Base-by-base conservation (phyloP, 2,797 vertebrate species). In the Mallotus villosus region DNA sequence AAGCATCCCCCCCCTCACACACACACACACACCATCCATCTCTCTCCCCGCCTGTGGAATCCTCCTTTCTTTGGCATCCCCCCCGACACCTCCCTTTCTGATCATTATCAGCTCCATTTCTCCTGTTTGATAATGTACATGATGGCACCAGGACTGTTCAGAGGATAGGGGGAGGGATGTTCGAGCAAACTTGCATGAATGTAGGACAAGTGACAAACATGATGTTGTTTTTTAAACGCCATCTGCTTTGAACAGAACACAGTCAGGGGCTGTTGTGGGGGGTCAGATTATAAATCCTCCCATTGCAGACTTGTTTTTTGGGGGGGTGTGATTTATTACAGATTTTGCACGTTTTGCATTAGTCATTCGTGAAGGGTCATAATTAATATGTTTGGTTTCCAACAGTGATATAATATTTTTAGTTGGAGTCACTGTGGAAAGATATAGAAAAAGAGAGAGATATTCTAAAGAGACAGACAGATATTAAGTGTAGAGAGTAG, bases 71-170 rank as follows among this genome's bases (percentile, higher is more conserved):
- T 34, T 8, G 53, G 51, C 70, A 62, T 76, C 76, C 21, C 65
- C 59, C 24, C 76, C 63, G 55, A 51, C 68, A 67, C 55, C 74
- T 46, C 29, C 27, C 12, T 29, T 21, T 21, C 27, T 51, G 70
- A 68, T 55, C n/a, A 55, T 57, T 75, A 78, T 77, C 67, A 71
- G 57, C 81, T 74, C 78, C 76, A 76, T 81, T 87, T 85, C 78
- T 62, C 73, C 77, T 59, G 67, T 77, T 68, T 67, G 77, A 73
- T 87, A 86, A 89, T 87, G 88, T 88, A 79, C n/a, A n/a, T n/a
- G 76, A 82, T n/a, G 4, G 72, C 76, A 67, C 66, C 70, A 64
- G 74, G 72, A 53, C 75, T 72, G 70, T 68, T 19, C 59, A 34
- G 61, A 74, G 78, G 67, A 76, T 76, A 81, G 72, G 68, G 75